Base-by-base conservation (phyloP, 2,797 vertebrate species). In the Spinibarbus caldwelli region DNA sequence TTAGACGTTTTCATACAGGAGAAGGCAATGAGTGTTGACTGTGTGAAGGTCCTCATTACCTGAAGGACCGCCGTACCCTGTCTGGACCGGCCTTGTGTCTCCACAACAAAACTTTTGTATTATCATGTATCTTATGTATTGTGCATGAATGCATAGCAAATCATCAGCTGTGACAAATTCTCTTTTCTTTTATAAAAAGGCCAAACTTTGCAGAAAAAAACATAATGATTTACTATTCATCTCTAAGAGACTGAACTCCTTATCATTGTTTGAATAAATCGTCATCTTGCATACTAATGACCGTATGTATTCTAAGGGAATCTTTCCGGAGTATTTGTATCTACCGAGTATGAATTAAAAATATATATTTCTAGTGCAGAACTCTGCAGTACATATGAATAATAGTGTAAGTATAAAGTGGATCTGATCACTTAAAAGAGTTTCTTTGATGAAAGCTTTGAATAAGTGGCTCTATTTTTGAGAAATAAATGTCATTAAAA, bases 11-110 rank as follows among this genome's bases (percentile, higher is more conserved):
- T 36, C 54, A 11, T 66, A 54, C 71, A 71, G 80, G 68, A 83
- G 80, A 62, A 77, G 71, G 78, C 71, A 86, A 88, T 89, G 54
- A 84, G 34, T 36, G 67, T 59, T 82, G 78, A 75, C 85, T 80
- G 75, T 47, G 79, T 88, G 86, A 89, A 87, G 87, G 86, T 87
- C 59, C 82, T 86, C 82, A 78, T 88, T 86, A 85, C 86, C 85
- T 84, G 78, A 23, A 84, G 89, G 89, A 82, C 82, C 68, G 2
- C 36, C 54, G 80, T 71, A 38, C 54, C 45, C 71, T 29, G 54
- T 10, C 38, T 52, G 29, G 31, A 80, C 78, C 80, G 84, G 80
- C 86, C 89, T 88, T 87, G 89, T 83, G 76, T 68, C 79, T 70
- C 64, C 57, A 77, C 47, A 84, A 68, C 82, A 47, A 85, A 86